Base-by-base conservation (phyloP, 2,113 vertebrate species). In the Illadopsis cleaveri region DNA sequence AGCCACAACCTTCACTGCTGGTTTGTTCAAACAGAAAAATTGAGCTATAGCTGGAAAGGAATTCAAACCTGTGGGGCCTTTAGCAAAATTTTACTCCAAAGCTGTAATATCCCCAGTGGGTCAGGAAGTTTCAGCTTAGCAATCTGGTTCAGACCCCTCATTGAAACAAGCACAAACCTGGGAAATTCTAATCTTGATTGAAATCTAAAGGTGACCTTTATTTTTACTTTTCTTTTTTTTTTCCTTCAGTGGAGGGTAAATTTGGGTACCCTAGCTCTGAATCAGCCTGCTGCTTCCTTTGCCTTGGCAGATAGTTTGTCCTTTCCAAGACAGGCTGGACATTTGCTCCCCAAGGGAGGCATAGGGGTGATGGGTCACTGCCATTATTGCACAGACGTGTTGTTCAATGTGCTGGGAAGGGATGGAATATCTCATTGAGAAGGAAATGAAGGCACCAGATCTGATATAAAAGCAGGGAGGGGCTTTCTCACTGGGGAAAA, bases 151-250 rank as follows among this genome's bases (percentile, higher is more conserved):
- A 94, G n/a, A 15, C 75, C 23, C 47, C 50, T 85, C 90, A 76
- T 65, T 96, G 91, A 95, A 94, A 90, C 78, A 95, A 91, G 79
- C 10, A 25, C 48, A 40, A 92, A 90, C 76, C n/a, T 86, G 64
- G 56, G 47, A 92, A 94, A 88, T 83, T 78, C 20, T 78, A 83
- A 96, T 92, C 85, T 92, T 79, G 79, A 90, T 78, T 83, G 56
- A 90, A 90, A 90, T 95, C 71, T 86, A 60, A 91, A 86, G 54
- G 17, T 83, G 75, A 94, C 72, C 60, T 96, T 95, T 89, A 88
- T 82, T 92, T 94, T 92, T 30, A 38, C 13, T 81, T 76, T 47
- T 27, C 1, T 68, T 68, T 44, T 75, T 57, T 57, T 71, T 71
- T 35, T 44, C 19, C 27, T 16, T 15, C 22, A 68, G 2, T 3